Base-by-base conservation (phyloP, 2,113 vertebrate genomes). In the Siniperca chuatsi region DNA sequence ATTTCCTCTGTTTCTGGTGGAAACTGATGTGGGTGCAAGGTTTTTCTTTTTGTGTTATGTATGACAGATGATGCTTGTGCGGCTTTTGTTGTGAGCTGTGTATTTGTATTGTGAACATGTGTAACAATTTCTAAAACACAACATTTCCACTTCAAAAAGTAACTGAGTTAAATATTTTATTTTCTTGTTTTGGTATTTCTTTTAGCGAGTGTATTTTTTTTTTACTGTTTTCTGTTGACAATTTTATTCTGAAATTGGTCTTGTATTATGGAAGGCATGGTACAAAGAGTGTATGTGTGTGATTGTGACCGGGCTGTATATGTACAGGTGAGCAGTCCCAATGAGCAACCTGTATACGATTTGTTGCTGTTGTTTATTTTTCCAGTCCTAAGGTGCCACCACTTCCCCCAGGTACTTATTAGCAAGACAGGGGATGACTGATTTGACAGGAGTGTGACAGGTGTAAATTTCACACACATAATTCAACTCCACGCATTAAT, bases 401-500 rank as follows among this genome's bases (percentile, higher is more conserved):
- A n/a, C 73, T 71, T 60, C 78, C 89, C 83, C 69, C 81, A 87
- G 90, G 87, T 94, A 87, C 90, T 88, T 92, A 91, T 94, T 94
- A 93, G 86, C 86, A 67, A 81, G 84, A 89, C 77, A 64, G 85
- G 78, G 79, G 78, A 91, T 79, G 90, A 89, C 85, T 94, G 90
- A 94, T 93, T 92, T 90, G 92, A 92, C 85, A 87, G 64, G 58
- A 89, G 79, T 42, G 71, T 89, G 91, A 77, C 90, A 94, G 90
- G 93, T 94, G 94, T 93, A 93, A 94, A 89, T 93, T 94, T 94
- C 94, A 93, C 93, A 93, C 87, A 87, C 90, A 81, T 79, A 80
- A 85, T 91, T 90, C 85, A 85, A 72, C 81, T 89, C 82, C 78
- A 78, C 84, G 84, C 83, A 87, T 91, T 90, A 88, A 92, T 91